Evolutionary conservation across 2,113 vertebrate genomes (phyloP).

Genomic region (Phyllopteryx taeniolatus): DNA sequence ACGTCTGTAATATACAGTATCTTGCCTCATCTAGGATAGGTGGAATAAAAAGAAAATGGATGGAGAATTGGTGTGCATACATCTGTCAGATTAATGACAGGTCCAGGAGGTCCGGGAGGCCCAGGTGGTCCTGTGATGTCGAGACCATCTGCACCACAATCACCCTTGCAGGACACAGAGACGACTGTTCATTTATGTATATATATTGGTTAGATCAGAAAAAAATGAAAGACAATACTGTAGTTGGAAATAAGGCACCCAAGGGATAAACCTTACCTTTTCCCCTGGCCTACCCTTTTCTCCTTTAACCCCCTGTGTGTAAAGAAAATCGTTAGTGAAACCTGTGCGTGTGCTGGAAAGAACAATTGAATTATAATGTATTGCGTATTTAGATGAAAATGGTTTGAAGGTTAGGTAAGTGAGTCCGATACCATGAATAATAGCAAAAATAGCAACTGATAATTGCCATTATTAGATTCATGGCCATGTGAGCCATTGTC

Average conservation of each 20-base stretch:
- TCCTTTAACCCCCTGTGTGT: constrained; percentile 81
- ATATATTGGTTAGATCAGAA: background rate
- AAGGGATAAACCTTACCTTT: constrained; percentile 69
- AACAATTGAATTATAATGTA: background rate
- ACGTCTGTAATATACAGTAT: too few species aligned
- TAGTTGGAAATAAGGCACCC: background rate
- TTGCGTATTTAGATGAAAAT: background rate
- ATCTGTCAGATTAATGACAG: constrained; percentile 67
- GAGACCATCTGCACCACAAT: constrained; percentile 77
- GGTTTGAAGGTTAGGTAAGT: background rate
- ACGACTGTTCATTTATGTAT: background rate
- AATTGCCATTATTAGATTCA: background rate
- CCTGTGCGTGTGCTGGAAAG: background rate
- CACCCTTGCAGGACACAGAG: constrained; percentile 73
- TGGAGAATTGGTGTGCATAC: constrained; percentile 63
- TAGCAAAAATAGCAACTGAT: too few species aligned
- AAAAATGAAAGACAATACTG: background rate
- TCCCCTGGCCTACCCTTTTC: constrained; percentile 81
- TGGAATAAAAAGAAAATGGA: background rate
- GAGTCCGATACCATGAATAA: too few species aligned
- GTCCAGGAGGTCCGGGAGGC: constrained; percentile 81
- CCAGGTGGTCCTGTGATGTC: constrained; percentile 80
- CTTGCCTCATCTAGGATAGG: background rate
- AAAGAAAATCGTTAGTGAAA: background rate
- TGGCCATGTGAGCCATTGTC: too few species aligned